A percentile compares a stretch with the other conserved stretches of the same genome.
Evolutionary conservation across 2,797 vertebrate species (phyloP).

Genomic region (Chlorospingus flavigularis): DNA sequence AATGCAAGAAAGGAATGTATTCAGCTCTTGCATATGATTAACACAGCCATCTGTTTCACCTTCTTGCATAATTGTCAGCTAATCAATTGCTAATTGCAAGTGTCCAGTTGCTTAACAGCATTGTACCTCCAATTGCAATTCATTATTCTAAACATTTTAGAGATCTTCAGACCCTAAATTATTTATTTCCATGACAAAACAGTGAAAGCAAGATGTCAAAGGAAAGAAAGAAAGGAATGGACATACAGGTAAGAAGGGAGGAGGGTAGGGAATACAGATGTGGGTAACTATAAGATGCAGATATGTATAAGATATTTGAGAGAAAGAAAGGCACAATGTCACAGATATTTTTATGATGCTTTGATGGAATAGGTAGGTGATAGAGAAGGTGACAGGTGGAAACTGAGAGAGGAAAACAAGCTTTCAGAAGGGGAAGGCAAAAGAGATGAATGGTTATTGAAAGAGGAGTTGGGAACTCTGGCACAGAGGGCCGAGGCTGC

Average conservation of each 20-base stretch:
- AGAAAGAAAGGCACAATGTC: background rate
- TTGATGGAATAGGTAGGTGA: background rate
- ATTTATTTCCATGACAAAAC: background rate
- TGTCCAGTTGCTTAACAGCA: background rate
- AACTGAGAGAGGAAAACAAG: background rate
- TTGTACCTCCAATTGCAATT: background rate
- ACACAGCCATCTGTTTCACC: constrained; percentile 11
- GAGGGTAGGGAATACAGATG: background rate
- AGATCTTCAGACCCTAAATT: background rate
- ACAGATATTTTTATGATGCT: background rate
- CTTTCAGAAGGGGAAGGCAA: background rate
- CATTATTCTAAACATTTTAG: background rate
- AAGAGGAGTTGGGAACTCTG: background rate
- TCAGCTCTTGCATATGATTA: constrained; percentile 1
- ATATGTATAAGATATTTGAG: background rate
- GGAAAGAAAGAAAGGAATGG: background rate
- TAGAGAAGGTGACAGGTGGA: background rate
- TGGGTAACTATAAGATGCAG: background rate
- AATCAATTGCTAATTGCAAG: constrained; percentile 49
- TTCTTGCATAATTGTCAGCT: constrained; percentile 14
- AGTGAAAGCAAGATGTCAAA: background rate
- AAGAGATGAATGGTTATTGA: background rate
- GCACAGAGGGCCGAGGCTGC: background rate
- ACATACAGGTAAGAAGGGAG: background rate
- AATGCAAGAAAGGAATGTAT: background rate